Evolutionary conservation across 2,888 invertebrate genomes (phyloP), one percentile per base, ranked within the genome.

Genomic region (Margaritifera margaritifera): DNA sequence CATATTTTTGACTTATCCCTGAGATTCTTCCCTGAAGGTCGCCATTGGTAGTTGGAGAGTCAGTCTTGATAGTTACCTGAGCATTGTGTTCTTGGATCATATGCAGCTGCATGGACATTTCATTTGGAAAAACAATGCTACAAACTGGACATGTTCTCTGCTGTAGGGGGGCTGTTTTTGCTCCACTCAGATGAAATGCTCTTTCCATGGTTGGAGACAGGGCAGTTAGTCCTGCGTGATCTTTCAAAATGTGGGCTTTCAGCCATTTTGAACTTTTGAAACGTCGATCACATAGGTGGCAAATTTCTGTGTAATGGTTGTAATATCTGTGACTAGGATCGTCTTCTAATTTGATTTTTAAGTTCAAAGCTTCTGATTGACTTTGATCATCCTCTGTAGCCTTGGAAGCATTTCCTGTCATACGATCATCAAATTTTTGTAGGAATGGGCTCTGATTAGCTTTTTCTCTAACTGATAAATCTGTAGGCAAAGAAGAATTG

Each of bases 11-110:
- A 65, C 77, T 62, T 53, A 72, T 72, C 69, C 77, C 73, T 73
- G 73, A 74, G 67, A 74, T 71, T 63, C 67, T 71, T 61, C 66
- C 72, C 69, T 69, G 66, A 51, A 68, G 71, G 62, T 69, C 60
- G 27, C 31, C 61, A 61, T 63, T 68, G 50, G 60, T 51, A 68
- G 73, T 61, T 66, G 74, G 68, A 69, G 75, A 51, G 20, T 84
- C 84, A 8, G 83, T 82, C 64, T 86, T 84, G 31, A 85, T 81
- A 62, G 83, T 85, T 53, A 87, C 84, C 71, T 85, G 83, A 31
- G 85, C 86, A 76, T 85, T 84, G 67, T 91, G 91, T 72, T 89
- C 89, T 77, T 89, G 90, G 69, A 91, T 89, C 80, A 91, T 86
- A 83, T 91, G 91, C 24, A 91, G 84, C 77, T 91, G 90, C 73